A percentile compares a stretch with the other conserved stretches of the same genome.
Conservation (phyloP, 1,140 invertebrate species). For the Triops cancriformis region DNA sequence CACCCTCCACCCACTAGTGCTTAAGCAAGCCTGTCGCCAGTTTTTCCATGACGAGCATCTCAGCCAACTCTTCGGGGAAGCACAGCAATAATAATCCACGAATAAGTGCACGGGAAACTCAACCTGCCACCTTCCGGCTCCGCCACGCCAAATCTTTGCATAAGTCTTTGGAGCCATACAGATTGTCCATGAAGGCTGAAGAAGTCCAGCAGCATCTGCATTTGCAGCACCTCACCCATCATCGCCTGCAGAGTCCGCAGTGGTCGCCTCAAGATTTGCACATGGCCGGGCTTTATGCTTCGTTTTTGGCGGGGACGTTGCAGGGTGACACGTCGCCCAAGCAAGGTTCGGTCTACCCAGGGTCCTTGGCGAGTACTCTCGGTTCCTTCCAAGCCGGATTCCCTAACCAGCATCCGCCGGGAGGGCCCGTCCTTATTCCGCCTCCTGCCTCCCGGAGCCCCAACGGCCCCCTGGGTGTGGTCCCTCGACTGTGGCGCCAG, state of each 20-base stretch:
- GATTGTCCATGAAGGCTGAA: conserved; percentile 10
- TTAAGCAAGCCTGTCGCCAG: not conserved
- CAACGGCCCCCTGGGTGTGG: conserved; percentile 2
- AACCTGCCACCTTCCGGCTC: not conserved
- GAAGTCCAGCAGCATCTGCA: conserved; percentile 3
- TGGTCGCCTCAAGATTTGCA: not conserved
- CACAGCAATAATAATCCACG: not conserved
- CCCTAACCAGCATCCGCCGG: not conserved
- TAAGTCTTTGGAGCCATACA: not conserved
- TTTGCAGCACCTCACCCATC: not conserved
- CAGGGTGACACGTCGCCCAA: conserved; percentile 20
- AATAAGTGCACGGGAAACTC: not conserved
- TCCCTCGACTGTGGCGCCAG: conserved; percentile 24
- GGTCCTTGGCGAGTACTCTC: not conserved
- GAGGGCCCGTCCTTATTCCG: not conserved
- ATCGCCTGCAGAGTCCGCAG: not conserved
- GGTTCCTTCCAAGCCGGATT: not conserved
- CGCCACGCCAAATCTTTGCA: not conserved
- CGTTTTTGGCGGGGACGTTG: not conserved
- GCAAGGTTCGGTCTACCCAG: conserved; percentile 23
- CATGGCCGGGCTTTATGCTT: not conserved
- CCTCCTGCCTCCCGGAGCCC: not conserved
- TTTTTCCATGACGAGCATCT: not conserved
- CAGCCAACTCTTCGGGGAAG: not conserved
- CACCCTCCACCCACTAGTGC: no score